Evolutionary conservation across 2,113 vertebrate species (phyloP), one percentile per base, ranked within the genome.

Genomic region (Astur gentilis): DNA sequence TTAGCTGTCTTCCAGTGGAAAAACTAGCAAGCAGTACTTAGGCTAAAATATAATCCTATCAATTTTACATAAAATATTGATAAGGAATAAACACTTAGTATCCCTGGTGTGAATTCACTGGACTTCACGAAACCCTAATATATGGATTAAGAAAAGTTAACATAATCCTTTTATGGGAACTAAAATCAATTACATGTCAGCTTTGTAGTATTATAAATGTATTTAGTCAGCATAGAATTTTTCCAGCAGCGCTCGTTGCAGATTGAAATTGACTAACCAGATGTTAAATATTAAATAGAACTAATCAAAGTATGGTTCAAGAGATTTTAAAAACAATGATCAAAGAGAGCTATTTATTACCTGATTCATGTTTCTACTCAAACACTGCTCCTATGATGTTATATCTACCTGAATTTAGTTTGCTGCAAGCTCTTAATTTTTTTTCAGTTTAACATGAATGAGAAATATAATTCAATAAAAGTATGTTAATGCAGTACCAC

Each of bases 271-370:
- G 98, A 98, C 98, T 98, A 98, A 97, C 98, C 97, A 98, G 98
- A 98, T 98, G 98, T 98, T 98, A 98, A 98, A 98, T 98, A 98
- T 98, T 98, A 98, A 98, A 98, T 98, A 98, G 98, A 98, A 98
- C 97, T 98, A 98, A 98, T 98, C 98, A 98, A 98, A 98, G 96
- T 98, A 96, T 97, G 97, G 98, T 98, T 98, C 97, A 97, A 97
- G 98, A 98, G 98, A 97, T 97, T 98, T 98, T 98, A 98, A 98
- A 98, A 98, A 98, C 97, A 98, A 96, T 97, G 98, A 98, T 98
- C 98, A 98, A 98, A 98, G 98, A 93, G 97, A 97, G 94, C 97
- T 98, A 98, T 98, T 98, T 98, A 98, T 98, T 98, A 98, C 97
- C 97, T 97, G 97, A 98, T 98, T 97, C 96, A 97, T 97, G 96